phyloP scores from a whole-genome alignment of 2,888 invertebrate species.

The Pemphredon lugubris region DNA sequence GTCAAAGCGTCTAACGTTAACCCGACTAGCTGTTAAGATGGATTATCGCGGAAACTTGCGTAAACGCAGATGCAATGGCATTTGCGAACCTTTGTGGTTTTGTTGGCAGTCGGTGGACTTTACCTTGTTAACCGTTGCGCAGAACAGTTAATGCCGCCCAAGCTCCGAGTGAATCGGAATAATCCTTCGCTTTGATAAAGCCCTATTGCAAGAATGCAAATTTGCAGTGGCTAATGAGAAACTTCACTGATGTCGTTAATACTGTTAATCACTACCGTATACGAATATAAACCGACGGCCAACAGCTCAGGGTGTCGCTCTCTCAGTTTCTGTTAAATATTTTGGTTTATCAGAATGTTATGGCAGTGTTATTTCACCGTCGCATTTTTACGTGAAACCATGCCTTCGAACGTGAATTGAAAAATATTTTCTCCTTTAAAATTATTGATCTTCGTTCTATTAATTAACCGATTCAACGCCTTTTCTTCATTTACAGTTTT shows the following conservation, averaged over 20 bases:
- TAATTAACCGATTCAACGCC: no score
- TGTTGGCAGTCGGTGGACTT: conserved; percentile 26
- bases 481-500: no score
- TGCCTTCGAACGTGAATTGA: no score
- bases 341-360: no score
- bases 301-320: no score
- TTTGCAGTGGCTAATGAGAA: not conserved
- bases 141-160: not conserved
- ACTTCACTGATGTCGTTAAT: not conserved
- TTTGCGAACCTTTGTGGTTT: conserved; percentile 36
- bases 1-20: no score
- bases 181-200: conserved; percentile 1
- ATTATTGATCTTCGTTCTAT: no score
- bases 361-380: no score
- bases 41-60: not conserved
- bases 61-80: not conserved
- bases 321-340: no score
- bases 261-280: not conserved
- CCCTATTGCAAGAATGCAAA: conserved; percentile 1
- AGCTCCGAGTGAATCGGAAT: conserved; percentile 1
- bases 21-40: not conserved
- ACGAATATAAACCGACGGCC: no score
- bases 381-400: no score
- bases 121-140: conserved; percentile 11
- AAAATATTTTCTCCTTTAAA: no score